Evolutionary conservation across 2,797 vertebrate species (phyloP).

Genomic region (Chanos chanos): DNA sequence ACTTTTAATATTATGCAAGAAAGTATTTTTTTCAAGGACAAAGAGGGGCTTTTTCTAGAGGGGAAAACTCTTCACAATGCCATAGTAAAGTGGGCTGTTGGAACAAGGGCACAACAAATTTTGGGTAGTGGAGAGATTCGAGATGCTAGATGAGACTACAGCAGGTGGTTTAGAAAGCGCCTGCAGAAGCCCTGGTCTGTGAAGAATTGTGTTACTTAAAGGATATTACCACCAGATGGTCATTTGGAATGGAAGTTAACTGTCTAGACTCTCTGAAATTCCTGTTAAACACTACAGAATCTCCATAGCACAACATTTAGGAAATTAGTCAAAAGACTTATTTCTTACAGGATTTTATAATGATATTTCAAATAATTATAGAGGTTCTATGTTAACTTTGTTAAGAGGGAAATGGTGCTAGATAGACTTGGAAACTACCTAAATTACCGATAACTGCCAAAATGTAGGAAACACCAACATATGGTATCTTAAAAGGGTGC

Average conservation of each 20-base stretch:
- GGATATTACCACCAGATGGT: slow-evolving; percentile 84
- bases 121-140: slow-evolving; percentile 31
- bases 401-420: no score
- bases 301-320: slow-evolving; percentile 60
- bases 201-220: slow-evolving; percentile 84
- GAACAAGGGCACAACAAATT: slow-evolving; percentile 16
- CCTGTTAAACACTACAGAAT: slow-evolving; percentile 58
- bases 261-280: slow-evolving; percentile 68
- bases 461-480: no score
- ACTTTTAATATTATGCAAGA: no score
- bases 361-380: no score
- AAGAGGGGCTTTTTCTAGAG: no score
- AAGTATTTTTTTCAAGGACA: no score
- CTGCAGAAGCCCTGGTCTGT: slow-evolving; percentile 80
- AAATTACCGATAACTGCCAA: no score
- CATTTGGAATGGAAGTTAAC: slow-evolving; percentile 81
- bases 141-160: slow-evolving; percentile 60
- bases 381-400: no score
- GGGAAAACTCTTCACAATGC: no score
- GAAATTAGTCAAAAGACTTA: slow-evolving; percentile 39
- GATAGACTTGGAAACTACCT: no score
- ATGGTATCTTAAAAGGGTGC: no score
- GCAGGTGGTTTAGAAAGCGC: slow-evolving; percentile 81
- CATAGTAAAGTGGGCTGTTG: neutral
- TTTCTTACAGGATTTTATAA: no score